These are phyloP conservation scores for Tetanocera ferruginea DNA, from an alignment of 2,888 invertebrate genomes.

Conservation along the genomic window DNA sequence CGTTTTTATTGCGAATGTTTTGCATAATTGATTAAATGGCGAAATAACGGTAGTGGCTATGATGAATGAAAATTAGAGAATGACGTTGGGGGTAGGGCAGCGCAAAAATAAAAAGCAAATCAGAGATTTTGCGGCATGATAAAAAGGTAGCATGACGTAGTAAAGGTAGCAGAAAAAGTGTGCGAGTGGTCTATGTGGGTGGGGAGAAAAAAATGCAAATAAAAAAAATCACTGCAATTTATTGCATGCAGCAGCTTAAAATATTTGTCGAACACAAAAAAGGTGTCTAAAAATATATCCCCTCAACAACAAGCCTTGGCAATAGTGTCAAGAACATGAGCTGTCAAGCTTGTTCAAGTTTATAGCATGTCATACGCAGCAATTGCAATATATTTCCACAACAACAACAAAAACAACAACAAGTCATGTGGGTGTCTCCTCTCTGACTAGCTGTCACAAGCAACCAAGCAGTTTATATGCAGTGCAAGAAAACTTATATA, in stretches of 20 bases:
- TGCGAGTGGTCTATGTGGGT: background rate
- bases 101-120: background rate
- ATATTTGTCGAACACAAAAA: slow-evolving; percentile 14
- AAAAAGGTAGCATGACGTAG: background rate
- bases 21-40: slow-evolving; percentile 68
- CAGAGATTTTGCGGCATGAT: background rate
- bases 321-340: slow-evolving; percentile 27
- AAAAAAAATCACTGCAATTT: background rate
- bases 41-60: slow-evolving; percentile 51
- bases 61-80: slow-evolving; percentile 16
- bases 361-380: slow-evolving; percentile 61
- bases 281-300: background rate
- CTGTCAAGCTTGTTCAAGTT: slow-evolving; percentile 53
- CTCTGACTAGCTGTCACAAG: background rate
- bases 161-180: background rate
- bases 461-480: too few relatives aligned
- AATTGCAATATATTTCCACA: slow-evolving; percentile 58
- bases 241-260: background rate
- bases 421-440: slow-evolving; percentile 17
- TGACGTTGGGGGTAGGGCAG: background rate
- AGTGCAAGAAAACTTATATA: background rate
- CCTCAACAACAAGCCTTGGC: background rate
- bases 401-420: slow-evolving; percentile 32
- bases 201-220: background rate
- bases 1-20: slow-evolving; percentile 47